A percentile compares a stretch with the other conserved stretches of the same genome.
phyloP scores from a whole-genome alignment of 2,113 vertebrate species.

The Vimba vimba region DNA sequence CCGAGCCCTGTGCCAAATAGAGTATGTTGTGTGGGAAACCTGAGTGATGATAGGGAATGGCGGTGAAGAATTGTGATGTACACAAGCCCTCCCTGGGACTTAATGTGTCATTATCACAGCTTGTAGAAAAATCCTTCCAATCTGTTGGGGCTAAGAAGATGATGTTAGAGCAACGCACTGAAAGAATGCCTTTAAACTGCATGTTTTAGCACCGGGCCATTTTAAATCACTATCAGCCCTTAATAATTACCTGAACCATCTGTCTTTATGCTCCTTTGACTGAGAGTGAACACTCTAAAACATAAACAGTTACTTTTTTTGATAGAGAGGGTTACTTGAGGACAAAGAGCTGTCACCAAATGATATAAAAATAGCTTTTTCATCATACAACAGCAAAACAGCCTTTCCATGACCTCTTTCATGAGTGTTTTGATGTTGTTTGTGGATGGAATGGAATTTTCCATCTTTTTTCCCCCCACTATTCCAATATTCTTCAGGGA shows the following conservation, averaged over 20 bases:
- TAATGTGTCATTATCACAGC: slow-evolving; percentile 58
- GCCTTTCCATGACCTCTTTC: not conserved
- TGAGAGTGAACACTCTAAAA: no score
- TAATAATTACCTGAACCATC: not conserved
- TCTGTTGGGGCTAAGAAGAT: slow-evolving; percentile 33
- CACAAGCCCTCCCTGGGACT: slow-evolving; percentile 40
- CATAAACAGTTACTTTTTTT: not conserved
- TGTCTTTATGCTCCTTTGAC: not conserved
- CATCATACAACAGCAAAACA: not conserved
- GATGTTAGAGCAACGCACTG: slow-evolving; percentile 12
- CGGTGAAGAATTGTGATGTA: slow-evolving; percentile 42
- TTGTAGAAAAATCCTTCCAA: slow-evolving; percentile 44
- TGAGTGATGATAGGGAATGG: slow-evolving; percentile 37
- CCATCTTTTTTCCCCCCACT: no score
- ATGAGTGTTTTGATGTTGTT: slow-evolving; percentile 11
- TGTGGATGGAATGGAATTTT: not conserved
- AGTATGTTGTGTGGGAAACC: slow-evolving; percentile 19
- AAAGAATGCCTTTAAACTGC: slow-evolving; percentile 22
- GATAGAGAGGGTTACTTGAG: not conserved
- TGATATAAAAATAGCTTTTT: not conserved
- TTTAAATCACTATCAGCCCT: slow-evolving; percentile 5
- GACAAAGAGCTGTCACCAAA: not conserved
- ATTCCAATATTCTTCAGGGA: not conserved
- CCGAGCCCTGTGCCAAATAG: slow-evolving; percentile 3
- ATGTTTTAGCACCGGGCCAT: not conserved